A percentile compares a stretch with the other conserved stretches of the same genome.
Evolutionary conservation across 2,113 vertebrate species (phyloP).

Genomic region (Charadrius vociferus): DNA sequence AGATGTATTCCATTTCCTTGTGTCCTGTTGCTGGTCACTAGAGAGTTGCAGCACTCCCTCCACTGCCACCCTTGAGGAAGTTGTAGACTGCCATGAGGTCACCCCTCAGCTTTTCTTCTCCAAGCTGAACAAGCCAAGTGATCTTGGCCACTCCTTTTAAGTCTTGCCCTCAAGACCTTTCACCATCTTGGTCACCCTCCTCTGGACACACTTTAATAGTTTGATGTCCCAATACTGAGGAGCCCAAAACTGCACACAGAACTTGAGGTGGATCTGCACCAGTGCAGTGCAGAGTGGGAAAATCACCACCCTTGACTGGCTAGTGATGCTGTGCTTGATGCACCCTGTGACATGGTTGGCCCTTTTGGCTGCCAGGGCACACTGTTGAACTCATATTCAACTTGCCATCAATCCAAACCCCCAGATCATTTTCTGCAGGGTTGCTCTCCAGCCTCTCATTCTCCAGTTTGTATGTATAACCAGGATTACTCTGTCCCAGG

Average conservation of each 20-base stretch:
- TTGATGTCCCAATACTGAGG: neutral
- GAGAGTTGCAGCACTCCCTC: neutral
- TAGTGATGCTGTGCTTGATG: neutral
- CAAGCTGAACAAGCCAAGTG: neutral
- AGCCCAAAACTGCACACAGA: neutral
- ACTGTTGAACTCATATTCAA: neutral
- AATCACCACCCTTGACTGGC: fast-evolving
- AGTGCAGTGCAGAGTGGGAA: neutral
- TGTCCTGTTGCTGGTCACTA: neutral
- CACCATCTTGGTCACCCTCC: neutral
- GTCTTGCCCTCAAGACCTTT: neutral
- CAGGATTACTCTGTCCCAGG: neutral
- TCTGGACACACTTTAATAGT: neutral
- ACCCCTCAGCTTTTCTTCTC: neutral
- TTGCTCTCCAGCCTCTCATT: neutral
- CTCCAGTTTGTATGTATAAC: neutral
- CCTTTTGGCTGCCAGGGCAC: neutral
- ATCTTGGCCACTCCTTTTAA: neutral
- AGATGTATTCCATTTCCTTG: neutral
- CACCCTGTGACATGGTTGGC: fast-evolving
- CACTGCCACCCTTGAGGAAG: fast-evolving
- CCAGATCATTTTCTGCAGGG: neutral
- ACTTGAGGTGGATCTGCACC: fast-evolving
- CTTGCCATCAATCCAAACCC: fast-evolving
- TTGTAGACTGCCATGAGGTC: neutral